Conservation (phyloP, 2,888 invertebrate genomes). For the Polymixis flavicincta region DNA sequence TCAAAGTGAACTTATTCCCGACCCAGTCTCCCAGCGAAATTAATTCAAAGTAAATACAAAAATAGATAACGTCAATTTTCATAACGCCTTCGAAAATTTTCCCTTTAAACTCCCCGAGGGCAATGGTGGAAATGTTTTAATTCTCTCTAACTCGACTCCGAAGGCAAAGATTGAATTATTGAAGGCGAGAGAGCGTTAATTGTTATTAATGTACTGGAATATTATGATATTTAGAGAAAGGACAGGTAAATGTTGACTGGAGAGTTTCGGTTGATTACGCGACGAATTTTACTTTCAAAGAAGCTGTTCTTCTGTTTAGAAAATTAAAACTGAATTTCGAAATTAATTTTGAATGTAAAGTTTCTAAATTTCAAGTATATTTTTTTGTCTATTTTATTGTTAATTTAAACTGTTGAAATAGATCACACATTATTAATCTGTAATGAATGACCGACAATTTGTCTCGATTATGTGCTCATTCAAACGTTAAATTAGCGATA, state of each 20-base stretch:
- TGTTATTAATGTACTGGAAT: conserved; percentile 77
- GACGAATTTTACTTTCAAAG: conserved; percentile 39
- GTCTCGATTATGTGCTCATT: conserved; percentile 37
- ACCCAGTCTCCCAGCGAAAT: conserved; percentile 40
- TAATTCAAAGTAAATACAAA: conserved; percentile 62
- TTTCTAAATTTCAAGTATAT: not conserved
- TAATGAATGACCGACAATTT: conserved; percentile 46
- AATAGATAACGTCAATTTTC: conserved; percentile 64
- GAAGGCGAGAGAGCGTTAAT: conserved; percentile 77
- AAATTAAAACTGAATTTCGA: conserved; percentile 13
- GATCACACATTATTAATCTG: conserved; percentile 38
- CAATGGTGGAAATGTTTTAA: conserved; percentile 72
- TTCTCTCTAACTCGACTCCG: conserved; percentile 72
- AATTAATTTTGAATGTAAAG: conserved; percentile 2
- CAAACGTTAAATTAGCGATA: conserved; percentile 41
- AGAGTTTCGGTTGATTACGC: conserved; percentile 41
- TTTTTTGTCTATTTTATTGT: not conserved
- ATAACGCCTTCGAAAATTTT: conserved; percentile 57
- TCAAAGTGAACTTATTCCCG: conserved; percentile 28
- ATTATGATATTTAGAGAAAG: conserved; percentile 62
- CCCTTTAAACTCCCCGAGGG: conserved; percentile 57
- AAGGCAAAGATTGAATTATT: conserved; percentile 80
- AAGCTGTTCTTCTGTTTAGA: conserved; percentile 24
- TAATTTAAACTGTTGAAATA: not conserved
- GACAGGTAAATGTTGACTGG: conserved; percentile 58